Evolutionary conservation across 2,113 vertebrate species (phyloP).

Genomic region (Paraplagusia blochii): DNA sequence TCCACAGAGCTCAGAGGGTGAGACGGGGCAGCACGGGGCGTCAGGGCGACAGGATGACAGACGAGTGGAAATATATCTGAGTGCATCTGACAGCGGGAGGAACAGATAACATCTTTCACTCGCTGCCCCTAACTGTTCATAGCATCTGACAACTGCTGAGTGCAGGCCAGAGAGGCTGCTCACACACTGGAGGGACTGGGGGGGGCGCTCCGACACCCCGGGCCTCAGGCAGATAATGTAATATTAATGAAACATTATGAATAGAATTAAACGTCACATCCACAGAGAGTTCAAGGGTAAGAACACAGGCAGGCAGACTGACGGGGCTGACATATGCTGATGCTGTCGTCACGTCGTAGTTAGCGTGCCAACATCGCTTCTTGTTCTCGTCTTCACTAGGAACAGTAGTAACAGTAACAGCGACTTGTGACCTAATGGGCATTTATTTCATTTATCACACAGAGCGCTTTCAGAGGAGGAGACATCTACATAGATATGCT

Average conservation of each 20-base stretch:
- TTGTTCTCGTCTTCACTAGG: not conserved
- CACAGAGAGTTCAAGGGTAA: not conserved
- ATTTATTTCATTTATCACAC: too few relatives aligned
- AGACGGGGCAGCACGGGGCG: slow-evolving; percentile 6
- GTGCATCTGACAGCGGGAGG: slow-evolving; percentile 33
- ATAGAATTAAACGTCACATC: slow-evolving; percentile 5
- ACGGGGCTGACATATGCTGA: not conserved
- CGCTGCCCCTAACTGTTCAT: slow-evolving; percentile 15
- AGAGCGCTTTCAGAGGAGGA: too few relatives aligned
- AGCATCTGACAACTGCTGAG: slow-evolving; percentile 21
- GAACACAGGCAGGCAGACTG: not conserved
- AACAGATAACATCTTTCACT: slow-evolving; percentile 25
- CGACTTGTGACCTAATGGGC: too few relatives aligned
- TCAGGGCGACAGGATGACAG: slow-evolving; percentile 31
- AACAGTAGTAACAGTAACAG: too few relatives aligned
- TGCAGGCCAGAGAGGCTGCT: not conserved
- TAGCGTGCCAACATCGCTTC: slow-evolving; percentile 1
- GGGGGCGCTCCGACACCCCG: not conserved
- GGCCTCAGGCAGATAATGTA: not conserved
- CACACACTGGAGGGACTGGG: not conserved
- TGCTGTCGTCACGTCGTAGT: slow-evolving; percentile 9
- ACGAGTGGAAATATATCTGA: slow-evolving; percentile 15
- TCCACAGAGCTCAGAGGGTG: slow-evolving; percentile 17
- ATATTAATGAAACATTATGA: slow-evolving; percentile 3
- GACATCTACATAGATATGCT: too few relatives aligned